These are phyloP conservation scores for Struthio camelus DNA, from an alignment of 2,113 vertebrate genomes.

Conservation along the genomic window DNA sequence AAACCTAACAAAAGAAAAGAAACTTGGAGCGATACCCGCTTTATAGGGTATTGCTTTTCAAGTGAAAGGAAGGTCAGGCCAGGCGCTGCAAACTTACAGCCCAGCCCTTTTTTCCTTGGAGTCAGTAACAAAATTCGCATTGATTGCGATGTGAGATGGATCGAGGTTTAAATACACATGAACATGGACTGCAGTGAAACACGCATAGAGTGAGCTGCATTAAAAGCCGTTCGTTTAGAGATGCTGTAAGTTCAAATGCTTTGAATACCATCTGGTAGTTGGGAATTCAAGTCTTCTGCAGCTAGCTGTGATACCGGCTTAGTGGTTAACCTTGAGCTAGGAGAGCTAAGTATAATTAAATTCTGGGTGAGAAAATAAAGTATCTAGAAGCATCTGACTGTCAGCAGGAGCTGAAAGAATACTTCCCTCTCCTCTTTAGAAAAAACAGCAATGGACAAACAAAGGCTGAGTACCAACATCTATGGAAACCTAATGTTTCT, in stretches of 20 bases:
- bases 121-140: neutral
- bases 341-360: neutral
- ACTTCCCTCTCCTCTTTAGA: constrained; percentile 2
- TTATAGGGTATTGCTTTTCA: neutral
- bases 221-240: constrained; percentile 34
- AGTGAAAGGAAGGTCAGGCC: neutral
- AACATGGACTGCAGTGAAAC: neutral
- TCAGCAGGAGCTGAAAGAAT: constrained; percentile 37
- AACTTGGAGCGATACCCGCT: neutral
- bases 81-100: fast-evolving
- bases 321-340: constrained; percentile 35
- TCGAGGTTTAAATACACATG: neutral
- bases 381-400: neutral
- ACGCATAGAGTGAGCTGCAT: neutral
- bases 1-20: neutral
- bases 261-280: constrained; percentile 42
- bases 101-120: neutral
- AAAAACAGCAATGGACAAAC: neutral
- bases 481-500: constrained; percentile 31
- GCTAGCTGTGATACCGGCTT: neutral
- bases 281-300: neutral
- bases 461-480: neutral
- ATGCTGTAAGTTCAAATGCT: constrained; percentile 27
- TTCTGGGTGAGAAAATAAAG: neutral
- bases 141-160: neutral